Percentiles rank a stretch among this genome's conserved stretches.
Evolutionary conservation across 1,140 invertebrate species (phyloP).

Genomic region (Drosophila nigrodunni): DNA sequence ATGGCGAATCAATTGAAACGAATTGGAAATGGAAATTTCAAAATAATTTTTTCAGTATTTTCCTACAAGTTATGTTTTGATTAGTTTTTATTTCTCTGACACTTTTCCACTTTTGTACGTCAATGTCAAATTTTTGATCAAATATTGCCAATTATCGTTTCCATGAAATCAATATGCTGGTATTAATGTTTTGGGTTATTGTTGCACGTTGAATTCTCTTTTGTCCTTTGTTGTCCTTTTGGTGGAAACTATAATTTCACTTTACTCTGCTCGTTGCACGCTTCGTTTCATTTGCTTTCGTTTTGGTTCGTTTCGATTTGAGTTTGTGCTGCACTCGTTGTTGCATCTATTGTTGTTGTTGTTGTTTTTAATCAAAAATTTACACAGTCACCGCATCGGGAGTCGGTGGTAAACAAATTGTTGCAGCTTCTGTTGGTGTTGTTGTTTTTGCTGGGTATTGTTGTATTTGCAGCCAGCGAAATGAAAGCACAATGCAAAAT

Average conservation of each 20-base stretch:
- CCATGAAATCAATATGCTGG: conserved; percentile 26
- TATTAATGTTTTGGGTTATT: conserved; percentile 10
- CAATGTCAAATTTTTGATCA: conserved; percentile 1
- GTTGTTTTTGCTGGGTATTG: neutral
- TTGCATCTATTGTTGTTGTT: conserved; percentile 27
- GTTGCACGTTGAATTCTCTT: neutral
- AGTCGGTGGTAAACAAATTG: conserved; percentile 33
- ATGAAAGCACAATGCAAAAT: conserved; percentile 77
- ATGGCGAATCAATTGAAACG: conserved; percentile 20
- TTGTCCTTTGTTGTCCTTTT: conserved; percentile 3
- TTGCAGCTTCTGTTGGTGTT: conserved; percentile 23
- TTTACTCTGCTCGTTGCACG: conserved; percentile 13
- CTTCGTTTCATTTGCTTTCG: conserved; percentile 3
- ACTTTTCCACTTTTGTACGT: conserved; percentile 26
- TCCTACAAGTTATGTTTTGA: neutral
- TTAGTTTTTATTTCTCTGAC: conserved; percentile 28
- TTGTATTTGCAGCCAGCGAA: conserved; percentile 39
- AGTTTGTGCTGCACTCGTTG: conserved; percentile 12
- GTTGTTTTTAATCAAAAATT: conserved; percentile 72
- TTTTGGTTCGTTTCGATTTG: conserved; percentile 15
- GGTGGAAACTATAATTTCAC: conserved; percentile 35
- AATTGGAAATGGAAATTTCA: conserved; percentile 27
- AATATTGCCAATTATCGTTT: conserved; percentile 24
- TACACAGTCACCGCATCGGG: conserved; percentile 66
- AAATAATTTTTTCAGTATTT: conserved; percentile 9